Evolutionary conservation across 1,140 invertebrate genomes (phyloP).

Genomic region (Pentalonia nigronervosa): DNA sequence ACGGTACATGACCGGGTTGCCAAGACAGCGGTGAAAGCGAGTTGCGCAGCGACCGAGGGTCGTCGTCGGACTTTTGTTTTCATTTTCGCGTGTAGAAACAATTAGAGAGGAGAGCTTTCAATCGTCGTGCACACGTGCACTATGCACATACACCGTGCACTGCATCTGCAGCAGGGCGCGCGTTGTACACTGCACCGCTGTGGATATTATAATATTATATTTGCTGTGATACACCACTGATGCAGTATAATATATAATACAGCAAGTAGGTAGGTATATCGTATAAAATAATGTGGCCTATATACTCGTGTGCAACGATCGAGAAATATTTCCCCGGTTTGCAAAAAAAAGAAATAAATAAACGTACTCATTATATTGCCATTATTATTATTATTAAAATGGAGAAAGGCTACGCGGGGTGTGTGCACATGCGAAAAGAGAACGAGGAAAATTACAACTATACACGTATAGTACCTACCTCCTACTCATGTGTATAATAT

Average conservation of each 20-base stretch:
- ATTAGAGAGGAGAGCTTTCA: constrained; percentile 24
- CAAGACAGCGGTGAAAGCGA: not conserved
- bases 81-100: not conserved
- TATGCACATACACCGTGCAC: not conserved
- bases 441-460: not conserved
- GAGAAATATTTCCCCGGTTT: not conserved
- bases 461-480: not conserved
- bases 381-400: not conserved
- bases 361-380: not conserved
- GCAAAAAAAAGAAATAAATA: not conserved
- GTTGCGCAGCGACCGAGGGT: not conserved
- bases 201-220: no score
- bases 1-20: no score
- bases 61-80: not conserved
- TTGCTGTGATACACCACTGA: not conserved
- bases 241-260: not conserved
- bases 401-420: not conserved
- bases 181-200: not conserved
- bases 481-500: not conserved
- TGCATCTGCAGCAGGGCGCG: not conserved
- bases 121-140: not conserved
- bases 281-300: not conserved
- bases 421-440: not conserved
- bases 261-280: not conserved
- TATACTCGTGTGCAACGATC: not conserved